Evolutionary conservation across 2,113 vertebrate species (phyloP), one percentile per base, ranked within the genome.

Genomic region (Rhineura floridana): DNA sequence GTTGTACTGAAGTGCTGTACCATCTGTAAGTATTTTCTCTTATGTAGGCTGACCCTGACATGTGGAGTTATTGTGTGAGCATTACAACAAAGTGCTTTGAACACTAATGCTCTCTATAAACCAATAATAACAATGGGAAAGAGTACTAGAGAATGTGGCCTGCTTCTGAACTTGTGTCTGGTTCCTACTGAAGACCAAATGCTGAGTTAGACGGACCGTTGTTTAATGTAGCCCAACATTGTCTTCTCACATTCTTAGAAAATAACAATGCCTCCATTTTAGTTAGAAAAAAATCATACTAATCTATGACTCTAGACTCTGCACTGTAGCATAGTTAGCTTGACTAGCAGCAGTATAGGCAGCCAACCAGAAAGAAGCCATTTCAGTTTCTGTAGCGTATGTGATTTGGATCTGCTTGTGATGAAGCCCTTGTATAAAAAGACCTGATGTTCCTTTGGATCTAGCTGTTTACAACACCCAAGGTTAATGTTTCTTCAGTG

Each of bases 401-500:
- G 36, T 81, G 59, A 48, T n/a, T 91, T 69, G 42, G 75, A 62
- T 83, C 28, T 69, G 17, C 42, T 62, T 2, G 30, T n/a, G n/a
- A 83, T 89, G 87, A 89, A 90, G 87, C 84, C 33, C 87, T 82
- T 36, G 36, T 85, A 89, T 90, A 13, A 78, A 86, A 93, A 91
- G 63, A 86, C 50, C 59, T 55, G 65, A 93, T 73, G 78, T 28
- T 44, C 23, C 67, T 73, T 30, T 91, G 87, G 84, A 92, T 89
- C 79, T 78, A 52, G 48, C 88, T 93, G 88, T 93, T 94, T 94
- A 90, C 67, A 87, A 50, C 0, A 0, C 70, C 73, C 65, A 69
- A 85, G 81, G 78, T 91, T 88, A 90, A 92, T 86, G 92, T 92
- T 93, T 94, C 90, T 87, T 85, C 84, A 90, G 65, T 76, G 2